Conservation (phyloP, 2,113 vertebrate genomes). For the Formicarius rufipectus region DNA sequence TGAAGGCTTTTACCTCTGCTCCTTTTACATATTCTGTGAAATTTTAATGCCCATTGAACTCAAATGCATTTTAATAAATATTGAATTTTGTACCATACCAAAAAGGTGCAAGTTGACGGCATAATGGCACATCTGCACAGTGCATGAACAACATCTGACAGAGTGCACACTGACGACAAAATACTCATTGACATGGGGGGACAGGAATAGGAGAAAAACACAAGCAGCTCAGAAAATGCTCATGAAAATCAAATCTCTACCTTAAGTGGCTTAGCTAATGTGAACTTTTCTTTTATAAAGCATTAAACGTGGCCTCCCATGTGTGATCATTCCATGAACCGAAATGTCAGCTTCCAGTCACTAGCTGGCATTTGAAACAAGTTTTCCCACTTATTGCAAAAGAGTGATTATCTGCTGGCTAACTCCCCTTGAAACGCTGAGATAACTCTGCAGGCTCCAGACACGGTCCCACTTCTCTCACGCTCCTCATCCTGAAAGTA, state of each 20-base stretch:
- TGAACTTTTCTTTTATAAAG: conserved; percentile 15
- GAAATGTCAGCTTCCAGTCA: conserved; percentile 34
- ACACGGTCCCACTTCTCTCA: not conserved
- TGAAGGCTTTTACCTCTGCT: conserved; percentile 20
- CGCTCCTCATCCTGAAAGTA: not conserved
- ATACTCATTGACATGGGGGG: not conserved
- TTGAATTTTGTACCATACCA: not conserved
- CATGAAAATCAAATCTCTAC: not conserved
- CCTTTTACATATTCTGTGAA: not conserved
- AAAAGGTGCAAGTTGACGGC: not conserved
- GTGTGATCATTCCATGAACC: conserved; percentile 1
- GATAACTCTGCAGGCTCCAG: conserved; percentile 43
- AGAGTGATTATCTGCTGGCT: conserved; percentile 43
- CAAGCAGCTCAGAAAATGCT: not conserved
- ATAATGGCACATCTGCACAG: not conserved
- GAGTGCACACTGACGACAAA: not conserved
- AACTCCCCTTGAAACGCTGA: conserved; percentile 26
- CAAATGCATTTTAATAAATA: conserved; percentile 15
- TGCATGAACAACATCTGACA: not conserved
- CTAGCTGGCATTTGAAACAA: conserved; percentile 16
- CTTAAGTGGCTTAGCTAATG: not conserved
- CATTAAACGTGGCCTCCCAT: conserved; percentile 24
- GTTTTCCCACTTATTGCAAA: conserved; percentile 48
- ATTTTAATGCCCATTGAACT: conserved; percentile 14
- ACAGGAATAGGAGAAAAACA: not conserved